Evolutionary conservation across 2,888 invertebrate genomes (phyloP).

Genomic region (Stenoptilia bipunctidactyla): DNA sequence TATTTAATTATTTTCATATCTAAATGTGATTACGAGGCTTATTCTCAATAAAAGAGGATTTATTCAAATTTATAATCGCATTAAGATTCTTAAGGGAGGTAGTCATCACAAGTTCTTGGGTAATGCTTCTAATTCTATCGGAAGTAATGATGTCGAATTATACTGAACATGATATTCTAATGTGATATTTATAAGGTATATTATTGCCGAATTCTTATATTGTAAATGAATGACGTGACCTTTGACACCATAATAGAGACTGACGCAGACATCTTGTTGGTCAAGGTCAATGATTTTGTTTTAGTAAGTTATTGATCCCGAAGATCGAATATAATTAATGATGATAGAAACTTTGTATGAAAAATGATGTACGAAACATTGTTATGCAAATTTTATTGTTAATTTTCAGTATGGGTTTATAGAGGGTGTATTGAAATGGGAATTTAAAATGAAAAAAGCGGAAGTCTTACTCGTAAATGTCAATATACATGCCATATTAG

Average conservation of each 20-base stretch:
- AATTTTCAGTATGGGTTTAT: too few species aligned
- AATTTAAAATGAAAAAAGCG: too few species aligned
- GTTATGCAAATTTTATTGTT: too few species aligned
- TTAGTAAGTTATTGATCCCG: too few species aligned
- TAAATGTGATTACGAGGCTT: neutral
- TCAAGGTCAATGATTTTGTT: constrained; percentile 29
- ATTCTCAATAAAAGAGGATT: neutral
- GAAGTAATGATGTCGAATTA: neutral
- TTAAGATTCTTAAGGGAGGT: neutral
- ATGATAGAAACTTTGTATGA: too few species aligned
- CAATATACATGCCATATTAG: too few species aligned
- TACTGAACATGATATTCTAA: neutral
- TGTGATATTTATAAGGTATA: constrained; percentile 6
- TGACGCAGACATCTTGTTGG: constrained; percentile 24
- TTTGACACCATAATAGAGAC: constrained; percentile 30
- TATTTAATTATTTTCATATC: neutral
- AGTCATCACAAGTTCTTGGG: neutral
- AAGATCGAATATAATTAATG: too few species aligned
- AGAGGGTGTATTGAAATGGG: too few species aligned
- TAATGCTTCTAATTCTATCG: neutral
- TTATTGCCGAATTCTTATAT: constrained; percentile 26
- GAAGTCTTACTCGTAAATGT: too few species aligned
- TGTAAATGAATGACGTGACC: constrained; percentile 45
- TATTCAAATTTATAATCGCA: neutral
- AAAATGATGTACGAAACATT: too few species aligned